Base-by-base conservation (phyloP, 2,113 vertebrate genomes). In the Nibea albiflora region DNA sequence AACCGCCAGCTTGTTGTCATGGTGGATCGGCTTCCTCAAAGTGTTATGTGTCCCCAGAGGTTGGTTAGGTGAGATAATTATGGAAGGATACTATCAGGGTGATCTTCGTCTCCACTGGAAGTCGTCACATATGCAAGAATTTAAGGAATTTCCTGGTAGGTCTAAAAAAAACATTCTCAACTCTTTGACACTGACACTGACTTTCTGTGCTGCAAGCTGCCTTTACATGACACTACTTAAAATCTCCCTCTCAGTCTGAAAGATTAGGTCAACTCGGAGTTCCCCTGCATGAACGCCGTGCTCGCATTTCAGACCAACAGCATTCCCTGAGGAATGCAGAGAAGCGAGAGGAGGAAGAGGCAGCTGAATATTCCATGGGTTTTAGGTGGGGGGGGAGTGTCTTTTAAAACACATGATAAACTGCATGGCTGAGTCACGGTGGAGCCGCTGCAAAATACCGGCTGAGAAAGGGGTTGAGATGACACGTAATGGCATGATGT, bases 251-350 rank as follows among this genome's bases (percentile, higher is more conserved):
- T 70, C 66, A 44, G 73, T 17, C 35, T 72, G 57, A 88, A 39
- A 80, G 83, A 81, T 90, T 74, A 83, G 78, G 69, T 84, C 85
- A 83, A 57, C 62, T 57, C n/a, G 64, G 85, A 90, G 83, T 89
- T 88, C 83, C 83, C 83, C 79, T 66, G 0, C 26, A 68, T n/a
- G 63, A 88, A 85, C 46, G 16, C 28, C 42, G 58, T 1, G 39
- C 74, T 86, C 54, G 39, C 64, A 63, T 82, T 86, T 92, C 73
- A 72, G 75, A 75, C 67, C 46, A 31, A 56, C 47, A 67, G 76
- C 54, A 3, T 58, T 86, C 76, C 75, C 90, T 5, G 20, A 82
- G 78, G 62, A 91, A 74, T 68, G 70, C 58, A 20, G 49, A 2
- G 52, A 35, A 44, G 26, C 53, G 42, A 78, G 24, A 54, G n/a